These are phyloP conservation scores for Pachyrhynchus sulphureomaculatus DNA, from an alignment of 1,140 invertebrate genomes.

Conservation along the genomic window DNA sequence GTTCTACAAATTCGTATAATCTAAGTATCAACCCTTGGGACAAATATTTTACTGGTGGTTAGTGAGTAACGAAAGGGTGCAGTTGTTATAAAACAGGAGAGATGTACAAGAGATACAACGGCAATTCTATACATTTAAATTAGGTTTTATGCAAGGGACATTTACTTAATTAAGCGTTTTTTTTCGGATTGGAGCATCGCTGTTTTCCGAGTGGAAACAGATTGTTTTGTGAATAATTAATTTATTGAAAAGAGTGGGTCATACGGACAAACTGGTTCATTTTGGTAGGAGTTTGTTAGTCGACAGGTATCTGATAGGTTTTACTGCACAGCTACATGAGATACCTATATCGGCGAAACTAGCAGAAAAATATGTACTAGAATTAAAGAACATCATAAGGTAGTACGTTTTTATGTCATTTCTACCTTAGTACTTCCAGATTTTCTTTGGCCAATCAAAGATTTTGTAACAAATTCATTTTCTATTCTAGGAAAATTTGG, in stretches of 20 bases:
- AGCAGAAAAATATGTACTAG: too few species aligned
- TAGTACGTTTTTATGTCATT: too few species aligned
- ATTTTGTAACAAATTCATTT: too few species aligned
- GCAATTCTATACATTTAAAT: conserved; percentile 33
- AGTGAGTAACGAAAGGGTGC: conserved; percentile 23
- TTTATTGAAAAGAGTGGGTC: conserved; percentile 4
- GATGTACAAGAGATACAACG: conserved; percentile 11
- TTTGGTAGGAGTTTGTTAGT: too few species aligned
- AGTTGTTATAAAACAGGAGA: conserved; percentile 7
- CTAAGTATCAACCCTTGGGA: conserved; percentile 18
- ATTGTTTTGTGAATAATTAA: conserved; percentile 26
- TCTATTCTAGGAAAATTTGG: too few species aligned
- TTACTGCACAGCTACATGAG: too few species aligned
- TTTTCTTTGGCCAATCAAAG: too few species aligned
- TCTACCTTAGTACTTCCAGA: too few species aligned
- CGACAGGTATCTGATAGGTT: too few species aligned
- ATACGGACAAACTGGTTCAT: too few species aligned
- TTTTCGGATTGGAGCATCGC: conserved; percentile 10
- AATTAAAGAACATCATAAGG: too few species aligned
- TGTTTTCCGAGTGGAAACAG: conserved; percentile 9
- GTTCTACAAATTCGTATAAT: not conserved
- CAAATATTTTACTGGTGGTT: conserved; percentile 30
- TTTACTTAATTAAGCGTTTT: conserved; percentile 29
- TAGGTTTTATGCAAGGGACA: conserved; percentile 22
- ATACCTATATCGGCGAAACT: too few species aligned